These are phyloP conservation scores for Tanypteryx hageni DNA, from an alignment of 2,888 invertebrate species.

Conservation along the genomic window DNA sequence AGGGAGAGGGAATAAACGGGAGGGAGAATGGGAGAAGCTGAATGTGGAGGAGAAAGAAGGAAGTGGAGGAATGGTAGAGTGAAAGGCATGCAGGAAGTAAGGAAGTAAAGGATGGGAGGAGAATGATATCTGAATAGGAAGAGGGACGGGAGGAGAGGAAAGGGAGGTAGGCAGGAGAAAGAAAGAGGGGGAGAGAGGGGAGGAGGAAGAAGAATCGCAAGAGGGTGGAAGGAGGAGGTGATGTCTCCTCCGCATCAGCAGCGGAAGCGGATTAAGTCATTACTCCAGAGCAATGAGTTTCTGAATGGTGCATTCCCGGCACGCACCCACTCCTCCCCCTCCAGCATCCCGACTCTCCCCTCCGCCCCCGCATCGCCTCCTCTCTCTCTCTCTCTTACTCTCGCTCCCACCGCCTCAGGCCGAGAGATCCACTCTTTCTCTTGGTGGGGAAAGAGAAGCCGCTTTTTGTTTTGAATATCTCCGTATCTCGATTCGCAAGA, in stretches of 20 bases:
- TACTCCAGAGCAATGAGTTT: constrained; percentile 13
- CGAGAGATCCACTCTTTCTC: not conserved
- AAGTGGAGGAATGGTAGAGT: not conserved
- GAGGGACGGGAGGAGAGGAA: not conserved
- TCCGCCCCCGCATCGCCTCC: not conserved
- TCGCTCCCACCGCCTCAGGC: not conserved
- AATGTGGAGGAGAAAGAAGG: not conserved
- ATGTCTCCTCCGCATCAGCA: not conserved
- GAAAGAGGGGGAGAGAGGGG: not conserved
- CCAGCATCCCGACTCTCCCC: not conserved
- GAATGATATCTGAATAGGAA: not conserved
- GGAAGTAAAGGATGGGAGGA: not conserved
- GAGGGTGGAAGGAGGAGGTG: not conserved
- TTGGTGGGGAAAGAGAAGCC: not conserved
- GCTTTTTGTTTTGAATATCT: constrained; percentile 60
- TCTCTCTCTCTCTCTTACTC: not conserved
- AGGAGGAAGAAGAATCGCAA: not conserved
- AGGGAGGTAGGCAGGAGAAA: not conserved
- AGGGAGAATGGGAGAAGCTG: too few relatives aligned
- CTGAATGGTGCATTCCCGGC: constrained; percentile 31
- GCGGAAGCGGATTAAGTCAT: constrained; percentile 12
- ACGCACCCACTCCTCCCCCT: constrained; percentile 28
- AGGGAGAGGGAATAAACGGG: too few relatives aligned
- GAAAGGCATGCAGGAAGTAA: not conserved
- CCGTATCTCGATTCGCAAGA: constrained; percentile 32